phyloP scores from a whole-genome alignment of 2,113 vertebrate genomes.

The Balaenoptera acutorostrata region DNA sequence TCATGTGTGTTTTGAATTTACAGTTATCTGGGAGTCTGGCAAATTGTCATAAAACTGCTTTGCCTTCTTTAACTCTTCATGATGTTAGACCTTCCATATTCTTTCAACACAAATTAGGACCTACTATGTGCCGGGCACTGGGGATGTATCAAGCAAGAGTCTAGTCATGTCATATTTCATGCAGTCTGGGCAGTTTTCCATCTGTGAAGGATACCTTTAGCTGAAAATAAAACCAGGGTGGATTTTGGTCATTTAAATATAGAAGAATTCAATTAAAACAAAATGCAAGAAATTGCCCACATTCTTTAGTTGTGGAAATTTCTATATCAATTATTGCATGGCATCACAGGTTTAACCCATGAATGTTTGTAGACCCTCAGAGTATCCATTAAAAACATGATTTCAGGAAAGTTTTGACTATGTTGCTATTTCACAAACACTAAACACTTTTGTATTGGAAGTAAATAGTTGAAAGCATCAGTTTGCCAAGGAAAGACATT shows the following conservation, averaged over 20 bases:
- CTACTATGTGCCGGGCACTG: not conserved
- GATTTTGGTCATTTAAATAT: not conserved
- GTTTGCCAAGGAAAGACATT: not conserved
- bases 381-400: not conserved
- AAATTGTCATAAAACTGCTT: not conserved
- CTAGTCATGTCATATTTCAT: not conserved
- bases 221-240: not conserved
- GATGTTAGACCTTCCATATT: not conserved
- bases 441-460: not conserved
- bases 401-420: not conserved
- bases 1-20: not conserved
- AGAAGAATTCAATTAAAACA: slow-evolving; percentile 3
- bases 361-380: not conserved
- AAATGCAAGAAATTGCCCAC: not conserved
- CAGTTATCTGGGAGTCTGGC: not conserved
- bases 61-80: not conserved
- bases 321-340: not conserved
- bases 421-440: not conserved
- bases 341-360: not conserved
- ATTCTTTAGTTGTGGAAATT: not conserved
- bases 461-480: not conserved
- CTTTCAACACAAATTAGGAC: not conserved
- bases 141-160: not conserved
- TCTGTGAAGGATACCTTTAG: not conserved
- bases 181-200: not conserved